Base-by-base conservation (phyloP, 2,888 invertebrate genomes). In the Ernsta delagoae region DNA sequence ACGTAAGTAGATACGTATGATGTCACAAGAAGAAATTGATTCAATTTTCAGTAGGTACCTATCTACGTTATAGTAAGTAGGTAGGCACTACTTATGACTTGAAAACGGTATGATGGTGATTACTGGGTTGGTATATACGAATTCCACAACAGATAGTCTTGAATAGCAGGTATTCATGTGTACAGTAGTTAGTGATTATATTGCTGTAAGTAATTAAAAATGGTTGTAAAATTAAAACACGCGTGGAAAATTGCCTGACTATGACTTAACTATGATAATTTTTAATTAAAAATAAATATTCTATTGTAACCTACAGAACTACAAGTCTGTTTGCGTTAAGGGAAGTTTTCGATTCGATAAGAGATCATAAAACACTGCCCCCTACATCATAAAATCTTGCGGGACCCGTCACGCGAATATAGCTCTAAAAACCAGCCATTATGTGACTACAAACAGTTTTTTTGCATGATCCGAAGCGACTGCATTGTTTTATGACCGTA, bases 301-400 rank as follows among this genome's bases (percentile, higher is more conserved):
- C 53, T 36, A 12, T 45, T 41, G 39, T n/a, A 80, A 31, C 31
- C 77, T 83, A 79, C 80, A 76, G 66, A 48, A 68, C 80, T 82
- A 83, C 82, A 82, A 81, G 78, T 87, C 85, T 84, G 83, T 86
- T 87, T 85, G 83, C 86, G 84, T 80, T 79, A 79, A 78, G 83
- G 84, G 81, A 84, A 83, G 81, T 84, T 87, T 87, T 87, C 82
- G 85, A 89, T 89, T 88, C 89, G 89, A 88, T 90, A 88, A 89
- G 82, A 85, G 84, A 79, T 84, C 89, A 87, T 92, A 90, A 48
- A 48, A 87, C 85, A 86, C 87, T 88, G 88, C 84, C 86, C 87
- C 84, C 82, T 78, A 81, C 81, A 83, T 86, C 88, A 87, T 92
- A 91, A 92, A 92, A 87, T 85, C 80, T 77, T 80, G 79, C 79